Evolutionary conservation across 92 coral and sea anemone species (phyloP), one percentile per base, ranked within the genome.

Genomic region (Actinernus sp.): DNA sequence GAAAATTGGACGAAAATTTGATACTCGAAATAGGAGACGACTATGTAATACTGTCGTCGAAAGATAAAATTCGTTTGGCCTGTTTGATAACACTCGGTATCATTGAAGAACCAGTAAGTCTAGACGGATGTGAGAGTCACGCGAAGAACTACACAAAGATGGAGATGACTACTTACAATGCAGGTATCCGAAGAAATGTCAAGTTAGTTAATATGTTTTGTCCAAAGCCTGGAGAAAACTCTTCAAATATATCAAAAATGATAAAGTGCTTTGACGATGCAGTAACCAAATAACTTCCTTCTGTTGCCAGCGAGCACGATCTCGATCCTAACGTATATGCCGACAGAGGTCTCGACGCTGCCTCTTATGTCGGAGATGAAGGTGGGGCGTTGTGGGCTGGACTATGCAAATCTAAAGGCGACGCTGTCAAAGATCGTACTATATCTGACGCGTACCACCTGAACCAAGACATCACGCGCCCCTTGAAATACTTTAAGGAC

Each of bases 331-430:
- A 9, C 5, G 63, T 56, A 9, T 49, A 13, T 30, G 21, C 1
- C 5, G 74, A 40, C 14, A 55, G 59, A 39, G 89, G 89, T 25
- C 25, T 76, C 30, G 79, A 83, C 45, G 56, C 90, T 10, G 38
- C 60, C 38, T 14, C 80, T 2, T 84, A 84, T 46, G 74, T 84
- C 14, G 84, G 80, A 14, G 85, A 84, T 25, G 63, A 84, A 32
- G 90, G 90, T 24, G 90, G 85, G 16, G 85, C 68, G 11, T 57
- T 76, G 14, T 68, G 80, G 85, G 52, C 54, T n/a, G 85, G 85
- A 2, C 62, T 68, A 25, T 74, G 76, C 29, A 25, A 28, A 38
- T 74, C 54, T 6, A 84, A 84, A 43, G 85, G 85, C 25, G 22
- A 22, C 1, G 31, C 22, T 13, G 60, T 77, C 12, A 84, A 84